Percentiles rank a stretch among this genome's conserved stretches.
These are phyloP conservation scores for Dolichomitus sp. DNA, from an alignment of 2,888 invertebrate genomes.

Conservation along the genomic window DNA sequence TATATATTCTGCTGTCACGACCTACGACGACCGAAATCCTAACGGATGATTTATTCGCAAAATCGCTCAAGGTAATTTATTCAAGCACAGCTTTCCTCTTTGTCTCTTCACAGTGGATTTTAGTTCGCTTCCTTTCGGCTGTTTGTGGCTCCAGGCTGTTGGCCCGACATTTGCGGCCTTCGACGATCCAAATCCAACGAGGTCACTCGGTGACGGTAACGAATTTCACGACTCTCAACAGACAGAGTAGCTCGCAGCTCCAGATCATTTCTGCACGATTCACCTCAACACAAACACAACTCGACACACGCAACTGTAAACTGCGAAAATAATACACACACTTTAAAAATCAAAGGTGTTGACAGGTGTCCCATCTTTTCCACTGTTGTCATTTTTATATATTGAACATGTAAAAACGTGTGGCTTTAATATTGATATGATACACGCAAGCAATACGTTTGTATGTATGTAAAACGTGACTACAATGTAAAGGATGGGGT, in stretches of 20 bases:
- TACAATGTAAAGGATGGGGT: no score
- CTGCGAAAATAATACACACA: no score
- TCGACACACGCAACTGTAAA: no score
- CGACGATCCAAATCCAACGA: not conserved
- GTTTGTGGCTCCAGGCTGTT: not conserved
- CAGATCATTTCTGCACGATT: no score
- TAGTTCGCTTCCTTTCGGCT: not conserved
- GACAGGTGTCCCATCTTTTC: no score
- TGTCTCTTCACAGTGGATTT: not conserved
- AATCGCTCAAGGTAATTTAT: constrained; percentile 21
- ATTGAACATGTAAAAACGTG: no score
- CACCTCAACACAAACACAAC: no score
- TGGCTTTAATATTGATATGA: no score
- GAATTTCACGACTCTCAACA: constrained; percentile 33
- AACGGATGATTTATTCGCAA: not conserved
- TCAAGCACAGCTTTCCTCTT: constrained; percentile 26
- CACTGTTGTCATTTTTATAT: no score
- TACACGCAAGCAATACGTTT: no score
- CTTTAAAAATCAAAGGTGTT: no score
- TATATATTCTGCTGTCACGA: not conserved
- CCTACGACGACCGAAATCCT: not conserved
- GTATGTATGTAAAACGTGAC: no score
- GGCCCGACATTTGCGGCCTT: not conserved
- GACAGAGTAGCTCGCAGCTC: not conserved
- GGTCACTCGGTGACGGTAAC: constrained; percentile 41